These are phyloP conservation scores for Trypoxylon attenuatum DNA, from an alignment of 2,888 invertebrate genomes.

Conservation along the genomic window DNA sequence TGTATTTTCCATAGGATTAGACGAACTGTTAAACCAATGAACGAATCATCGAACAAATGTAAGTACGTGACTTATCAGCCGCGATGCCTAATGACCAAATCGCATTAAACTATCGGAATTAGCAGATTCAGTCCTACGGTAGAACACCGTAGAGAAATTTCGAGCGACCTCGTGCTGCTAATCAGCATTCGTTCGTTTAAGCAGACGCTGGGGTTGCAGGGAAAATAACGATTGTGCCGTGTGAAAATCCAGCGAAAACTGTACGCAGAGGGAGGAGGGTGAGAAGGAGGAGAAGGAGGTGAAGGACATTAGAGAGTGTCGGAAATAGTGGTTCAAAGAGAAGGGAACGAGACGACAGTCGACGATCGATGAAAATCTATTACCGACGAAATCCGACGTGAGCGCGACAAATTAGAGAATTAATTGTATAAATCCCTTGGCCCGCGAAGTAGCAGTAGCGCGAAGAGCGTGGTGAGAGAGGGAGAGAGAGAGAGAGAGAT, in stretches of 20 bases:
- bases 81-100: too few relatives aligned
- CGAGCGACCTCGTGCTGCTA: neutral
- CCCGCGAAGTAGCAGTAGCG: conserved; percentile 52
- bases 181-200: neutral
- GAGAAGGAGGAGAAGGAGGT: neutral
- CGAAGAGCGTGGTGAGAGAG: conserved; percentile 10
- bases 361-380: conserved; percentile 62
- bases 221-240: conserved; percentile 39
- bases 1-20: too few relatives aligned
- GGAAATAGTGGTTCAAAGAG: conserved; percentile 15
- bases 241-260: conserved; percentile 43
- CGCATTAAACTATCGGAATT: too few relatives aligned
- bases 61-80: too few relatives aligned
- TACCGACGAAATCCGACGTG: conserved; percentile 65
- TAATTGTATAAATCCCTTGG: conserved; percentile 68
- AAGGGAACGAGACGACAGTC: conserved; percentile 22
- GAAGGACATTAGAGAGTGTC: too few relatives aligned
- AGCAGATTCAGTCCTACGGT: too few relatives aligned
- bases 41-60: too few relatives aligned
- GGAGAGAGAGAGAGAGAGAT: conserved; percentile 8
- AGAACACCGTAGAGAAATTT: neutral
- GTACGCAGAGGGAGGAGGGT: neutral
- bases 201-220: conserved; percentile 13
- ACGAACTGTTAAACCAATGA: too few relatives aligned
- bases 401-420: conserved; percentile 68